A percentile compares a stretch with the other conserved stretches of the same genome.
phyloP scores from a whole-genome alignment of 1,140 invertebrate species.

The Ceratina australensis region DNA sequence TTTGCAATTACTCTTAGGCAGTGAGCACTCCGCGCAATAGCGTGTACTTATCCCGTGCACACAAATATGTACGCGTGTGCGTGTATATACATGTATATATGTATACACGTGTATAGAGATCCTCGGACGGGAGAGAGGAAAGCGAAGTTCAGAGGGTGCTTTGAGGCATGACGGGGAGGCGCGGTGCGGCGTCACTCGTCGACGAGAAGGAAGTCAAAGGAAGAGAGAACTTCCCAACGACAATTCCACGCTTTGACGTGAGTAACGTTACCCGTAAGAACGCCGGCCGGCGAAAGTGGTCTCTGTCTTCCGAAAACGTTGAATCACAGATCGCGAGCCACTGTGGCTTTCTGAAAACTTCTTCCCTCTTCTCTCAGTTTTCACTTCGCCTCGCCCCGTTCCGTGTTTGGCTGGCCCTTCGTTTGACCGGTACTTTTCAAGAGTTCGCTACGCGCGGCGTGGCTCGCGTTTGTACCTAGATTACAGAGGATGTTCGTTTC shows the following conservation, averaged over 20 bases:
- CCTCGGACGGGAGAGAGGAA: slow-evolving; percentile 10
- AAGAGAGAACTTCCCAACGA: slow-evolving; percentile 18
- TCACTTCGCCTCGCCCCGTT: too few species aligned
- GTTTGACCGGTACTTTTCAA: slow-evolving; percentile 12
- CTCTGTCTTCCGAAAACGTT: slow-evolving; percentile 13
- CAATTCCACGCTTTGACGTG: slow-evolving; percentile 34
- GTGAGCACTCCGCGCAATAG: slow-evolving; percentile 59
- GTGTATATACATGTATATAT: not conserved
- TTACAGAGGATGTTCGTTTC: not conserved
- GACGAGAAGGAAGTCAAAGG: not conserved
- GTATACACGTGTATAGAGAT: slow-evolving; percentile 7
- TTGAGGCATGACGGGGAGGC: slow-evolving; percentile 1
- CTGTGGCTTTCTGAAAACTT: not conserved
- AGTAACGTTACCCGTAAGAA: not conserved
- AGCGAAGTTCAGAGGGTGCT: slow-evolving; percentile 36
- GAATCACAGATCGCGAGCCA: not conserved
- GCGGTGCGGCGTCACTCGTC: not conserved
- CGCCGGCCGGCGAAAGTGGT: not conserved
- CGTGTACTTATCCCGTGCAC: slow-evolving; percentile 44
- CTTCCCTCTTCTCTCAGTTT: too few species aligned
- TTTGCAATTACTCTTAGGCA: slow-evolving; percentile 57
- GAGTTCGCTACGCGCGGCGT: not conserved
- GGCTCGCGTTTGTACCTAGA: not conserved
- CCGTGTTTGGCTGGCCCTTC: not conserved
- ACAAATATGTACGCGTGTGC: too few species aligned